These are phyloP conservation scores for Diadromus collaris DNA, from an alignment of 2,888 invertebrate genomes.

Conservation along the genomic window DNA sequence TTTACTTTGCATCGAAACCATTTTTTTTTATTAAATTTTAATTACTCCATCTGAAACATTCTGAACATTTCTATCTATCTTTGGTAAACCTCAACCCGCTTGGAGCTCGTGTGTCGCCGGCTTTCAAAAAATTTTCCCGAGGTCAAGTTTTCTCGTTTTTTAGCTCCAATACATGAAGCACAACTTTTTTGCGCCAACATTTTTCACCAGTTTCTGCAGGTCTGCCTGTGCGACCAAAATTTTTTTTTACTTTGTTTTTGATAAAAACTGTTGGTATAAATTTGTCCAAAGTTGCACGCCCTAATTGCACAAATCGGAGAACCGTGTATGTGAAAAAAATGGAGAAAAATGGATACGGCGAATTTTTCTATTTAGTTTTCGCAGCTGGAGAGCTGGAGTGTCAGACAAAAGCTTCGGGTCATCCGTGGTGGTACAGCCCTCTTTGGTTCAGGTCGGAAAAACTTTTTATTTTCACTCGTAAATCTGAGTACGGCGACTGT, in stretches of 20 bases:
- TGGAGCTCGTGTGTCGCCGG: neutral
- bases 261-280: neutral
- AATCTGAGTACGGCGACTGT: constrained; percentile 2
- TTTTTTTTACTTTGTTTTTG: no score
- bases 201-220: neutral
- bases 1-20: neutral
- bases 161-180: neutral
- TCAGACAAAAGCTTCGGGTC: neutral
- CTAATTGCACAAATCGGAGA: neutral
- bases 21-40: neutral
- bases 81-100: neutral
- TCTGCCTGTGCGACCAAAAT: neutral
- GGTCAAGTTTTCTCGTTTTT: neutral
- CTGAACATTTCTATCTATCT: neutral
- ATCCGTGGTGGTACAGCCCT: neutral
- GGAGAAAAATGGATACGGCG: neutral
- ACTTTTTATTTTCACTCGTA: constrained; percentile 17
- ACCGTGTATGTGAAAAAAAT: neutral
- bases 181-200: neutral
- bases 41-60: neutral
- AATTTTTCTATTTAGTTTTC: neutral
- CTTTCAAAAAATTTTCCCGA: neutral
- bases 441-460: neutral
- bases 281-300: neutral
- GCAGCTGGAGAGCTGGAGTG: neutral